A percentile compares a stretch with the other conserved stretches of the same genome.
Evolutionary conservation across 2,888 invertebrate species (phyloP).

Genomic region (Meloe dianella): DNA sequence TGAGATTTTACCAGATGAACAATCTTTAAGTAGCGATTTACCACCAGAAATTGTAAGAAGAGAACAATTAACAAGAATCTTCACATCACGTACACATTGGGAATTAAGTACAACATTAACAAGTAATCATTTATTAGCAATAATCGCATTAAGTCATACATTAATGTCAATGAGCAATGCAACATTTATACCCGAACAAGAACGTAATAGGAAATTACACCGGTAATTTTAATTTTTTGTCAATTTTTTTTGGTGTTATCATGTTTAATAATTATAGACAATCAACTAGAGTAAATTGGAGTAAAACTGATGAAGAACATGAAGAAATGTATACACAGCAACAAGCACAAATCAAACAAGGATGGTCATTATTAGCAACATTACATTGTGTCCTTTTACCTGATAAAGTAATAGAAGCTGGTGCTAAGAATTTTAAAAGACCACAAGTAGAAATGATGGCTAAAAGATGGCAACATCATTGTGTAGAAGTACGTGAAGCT

Average conservation of each 20-base stretch:
- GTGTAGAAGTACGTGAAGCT: slow-evolving; percentile 95
- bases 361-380: slow-evolving; percentile 96
- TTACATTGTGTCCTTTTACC: slow-evolving; percentile 95
- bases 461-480: slow-evolving; percentile 97
- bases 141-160: slow-evolving; percentile 95
- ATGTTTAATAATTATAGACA: slow-evolving; percentile 59
- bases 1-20: slow-evolving; percentile 43
- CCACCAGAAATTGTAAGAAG: slow-evolving; percentile 76
- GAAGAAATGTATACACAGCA: slow-evolving; percentile 85
- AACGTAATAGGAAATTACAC: slow-evolving; percentile 78
- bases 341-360: slow-evolving; percentile 93
- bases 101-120: slow-evolving; percentile 93
- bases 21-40: slow-evolving; percentile 61
- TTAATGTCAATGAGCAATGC: slow-evolving; percentile 98
- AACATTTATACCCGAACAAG: slow-evolving; percentile 88
- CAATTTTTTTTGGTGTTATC: slow-evolving; percentile 4
- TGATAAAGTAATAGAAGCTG: slow-evolving; percentile 77
- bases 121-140: slow-evolving; percentile 92
- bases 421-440: slow-evolving; percentile 84
- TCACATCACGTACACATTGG: slow-evolving; percentile 92
- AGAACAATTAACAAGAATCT: slow-evolving; percentile 79
- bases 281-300: slow-evolving; percentile 71
- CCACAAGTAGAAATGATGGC: slow-evolving; percentile 98
- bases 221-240: slow-evolving; percentile 58
- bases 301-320: slow-evolving; percentile 77